phyloP scores from a whole-genome alignment of 2,888 invertebrate genomes.

The Phania funesta region DNA sequence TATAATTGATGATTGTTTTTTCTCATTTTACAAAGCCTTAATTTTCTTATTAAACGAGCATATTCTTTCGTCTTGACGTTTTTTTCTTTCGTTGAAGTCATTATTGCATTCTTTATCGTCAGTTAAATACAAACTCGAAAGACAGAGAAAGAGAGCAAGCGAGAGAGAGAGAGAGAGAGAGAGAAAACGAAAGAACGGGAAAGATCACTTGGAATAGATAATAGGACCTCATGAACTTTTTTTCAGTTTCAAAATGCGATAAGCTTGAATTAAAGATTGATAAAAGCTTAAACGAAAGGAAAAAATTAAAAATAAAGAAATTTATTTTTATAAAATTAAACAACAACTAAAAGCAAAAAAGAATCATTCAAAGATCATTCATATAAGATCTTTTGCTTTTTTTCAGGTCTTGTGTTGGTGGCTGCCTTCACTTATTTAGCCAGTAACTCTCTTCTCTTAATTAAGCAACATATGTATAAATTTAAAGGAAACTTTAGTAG shows the following conservation, averaged over 20 bases:
- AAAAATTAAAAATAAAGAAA: conserved; percentile 26
- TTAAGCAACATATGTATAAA: conserved; percentile 61
- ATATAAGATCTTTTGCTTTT: conserved; percentile 43
- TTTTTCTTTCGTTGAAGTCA: background rate
- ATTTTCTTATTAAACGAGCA: too few relatives aligned
- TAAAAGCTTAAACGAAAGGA: conserved; percentile 71
- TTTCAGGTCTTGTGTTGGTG: conserved; percentile 18
- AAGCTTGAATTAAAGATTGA: conserved; percentile 75
- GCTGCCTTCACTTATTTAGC: background rate
- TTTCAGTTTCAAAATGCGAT: conserved; percentile 70
- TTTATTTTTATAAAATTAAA: conserved; percentile 4
- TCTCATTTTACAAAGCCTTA: too few relatives aligned
- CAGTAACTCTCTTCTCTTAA: conserved; percentile 56
- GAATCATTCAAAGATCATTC: conserved; percentile 39
- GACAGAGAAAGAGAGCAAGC: background rate
- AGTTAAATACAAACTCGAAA: conserved; percentile 50
- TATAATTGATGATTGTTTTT: too few relatives aligned
- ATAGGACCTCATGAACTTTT: conserved; percentile 78
- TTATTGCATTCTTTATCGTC: conserved; percentile 47
- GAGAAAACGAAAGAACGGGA: conserved; percentile 6
- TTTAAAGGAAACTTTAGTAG: conserved; percentile 44
- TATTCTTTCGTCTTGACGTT: conserved; percentile 2
- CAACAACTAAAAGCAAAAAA: conserved; percentile 15
- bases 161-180: background rate
- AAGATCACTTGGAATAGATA: conserved; percentile 77